A percentile compares a stretch with the other conserved stretches of the same genome.
These are phyloP conservation scores for Drosophila quasianomalipes DNA, from an alignment of 2,888 invertebrate species.

Conservation along the genomic window DNA sequence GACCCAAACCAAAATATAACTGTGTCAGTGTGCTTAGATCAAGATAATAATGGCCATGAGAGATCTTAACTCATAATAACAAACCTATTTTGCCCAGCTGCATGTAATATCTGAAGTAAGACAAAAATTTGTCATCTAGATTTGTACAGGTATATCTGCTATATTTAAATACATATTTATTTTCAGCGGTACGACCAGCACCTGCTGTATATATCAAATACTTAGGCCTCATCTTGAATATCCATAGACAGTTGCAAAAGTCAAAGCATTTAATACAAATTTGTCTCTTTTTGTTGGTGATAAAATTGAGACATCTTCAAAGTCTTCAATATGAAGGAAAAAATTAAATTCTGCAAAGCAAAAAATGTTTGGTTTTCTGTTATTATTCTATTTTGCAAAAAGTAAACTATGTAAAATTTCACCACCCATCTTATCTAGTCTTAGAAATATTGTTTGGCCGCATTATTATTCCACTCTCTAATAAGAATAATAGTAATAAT, in stretches of 20 bases:
- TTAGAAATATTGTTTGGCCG: neutral
- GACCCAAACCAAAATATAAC: slow-evolving; percentile 6
- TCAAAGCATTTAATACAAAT: too few relatives aligned
- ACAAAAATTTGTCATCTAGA: slow-evolving; percentile 13
- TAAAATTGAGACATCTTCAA: too few relatives aligned
- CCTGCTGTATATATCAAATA: neutral
- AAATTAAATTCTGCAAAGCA: neutral
- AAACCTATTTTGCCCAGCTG: slow-evolving; percentile 6
- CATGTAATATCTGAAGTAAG: slow-evolving; percentile 18
- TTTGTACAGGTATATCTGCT: neutral
- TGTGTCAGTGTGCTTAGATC: slow-evolving; percentile 2
- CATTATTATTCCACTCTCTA: neutral
- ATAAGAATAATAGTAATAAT: neutral
- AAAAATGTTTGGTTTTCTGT: too few relatives aligned
- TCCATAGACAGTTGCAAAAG: too few relatives aligned
- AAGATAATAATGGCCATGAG: slow-evolving; percentile 8
- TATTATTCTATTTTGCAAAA: too few relatives aligned
- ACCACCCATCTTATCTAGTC: neutral
- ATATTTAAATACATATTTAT: neutral
- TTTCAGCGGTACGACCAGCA: neutral
- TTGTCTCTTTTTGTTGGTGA: too few relatives aligned
- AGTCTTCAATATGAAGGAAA: too few relatives aligned
- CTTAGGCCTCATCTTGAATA: too few relatives aligned
- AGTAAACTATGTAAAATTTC: too few relatives aligned
- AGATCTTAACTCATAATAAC: slow-evolving; percentile 37